Base-by-base conservation (phyloP, 2,113 vertebrate genomes). In the Amphilophus citrinellus region DNA sequence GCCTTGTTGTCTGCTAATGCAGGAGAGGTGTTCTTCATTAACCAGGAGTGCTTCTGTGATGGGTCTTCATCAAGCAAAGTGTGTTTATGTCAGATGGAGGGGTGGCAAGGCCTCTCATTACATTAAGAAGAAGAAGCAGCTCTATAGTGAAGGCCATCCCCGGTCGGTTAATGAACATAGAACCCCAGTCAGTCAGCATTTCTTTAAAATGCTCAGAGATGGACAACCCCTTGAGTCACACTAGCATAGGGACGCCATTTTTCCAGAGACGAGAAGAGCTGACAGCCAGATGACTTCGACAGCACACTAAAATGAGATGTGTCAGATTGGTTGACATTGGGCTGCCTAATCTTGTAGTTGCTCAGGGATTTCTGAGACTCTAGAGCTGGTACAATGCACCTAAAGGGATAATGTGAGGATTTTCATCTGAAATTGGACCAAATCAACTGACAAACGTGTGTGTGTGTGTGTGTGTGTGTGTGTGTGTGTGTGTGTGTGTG, bases 11-110 rank as follows among this genome's bases (percentile, higher is more conserved):
- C 73, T 81, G 62, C 77, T 93, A 88, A 93, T 90, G 90, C 91
- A 88, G 83, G 81, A 79, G 78, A 89, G 65, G 79, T 73, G 24
- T 78, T 93, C 82, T 94, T 95, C 94, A 95, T 95, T 94, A 95
- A 86, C 44, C 84, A 84, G 77, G 68, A 95, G 94, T 94, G 93
- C 91, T 81, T 82, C 77, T 59, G 75, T 88, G 86, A 93, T 30
- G 18, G 83, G 68, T 83, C 83, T 91, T 94, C 93, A 95, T 96
- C 94, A 94, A 81, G 82, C 79, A 91, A 92, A 96, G 95, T 96
- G 94, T 90, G 84, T 91, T 92, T 83, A 63, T 94, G 93, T 94
- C 91, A 91, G 91, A 86, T 84, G 80, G 88, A 86, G 66, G 83
- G 80, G 78, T 85, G 88, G 85, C 65, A 82, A 86, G 88, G 82